Evolutionary conservation across 2,888 invertebrate species (phyloP), one percentile per base, ranked within the genome.

Genomic region (Lithophane leautieri): DNA sequence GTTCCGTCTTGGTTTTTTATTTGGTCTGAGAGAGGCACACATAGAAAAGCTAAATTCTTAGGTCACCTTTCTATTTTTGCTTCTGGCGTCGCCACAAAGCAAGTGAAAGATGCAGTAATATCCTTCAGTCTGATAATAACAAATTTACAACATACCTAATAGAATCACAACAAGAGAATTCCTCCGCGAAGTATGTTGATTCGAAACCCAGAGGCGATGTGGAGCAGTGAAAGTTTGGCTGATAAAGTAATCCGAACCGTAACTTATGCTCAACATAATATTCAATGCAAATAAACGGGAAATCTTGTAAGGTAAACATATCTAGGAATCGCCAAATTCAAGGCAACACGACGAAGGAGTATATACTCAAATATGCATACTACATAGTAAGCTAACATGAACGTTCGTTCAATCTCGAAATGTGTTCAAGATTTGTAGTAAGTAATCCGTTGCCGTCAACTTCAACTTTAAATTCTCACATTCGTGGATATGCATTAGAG

Each of bases 351-450:
- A 44, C 12, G 44, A n/a, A 66, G n/a, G 25, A 61, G 56, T 63
- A 58, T 54, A 12, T 65, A 52, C 6, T 34, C 22, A 76, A 50
- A 62, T 78, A 68, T 54, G 58, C n/a, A 69, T 25, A 70, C 34
- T 14, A 8, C 34, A 34, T 6, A 58, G 25, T 50, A 44, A 66
- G 62, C 73, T 34, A 68, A 78, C 73, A 66, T 62, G 44, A 34
- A 11, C 65, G 65, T 42, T 60, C 77, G 79, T 81, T 81, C 81
- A 75, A 82, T 75, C 69, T 78, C 28, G 16, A 70, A 78, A 75
- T 76, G 71, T 75, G 75, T 69, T 79, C 47, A 69, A 75, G 79
- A 72, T 62, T 54, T 63, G 52, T 19, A 79, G 82, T 72, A 79
- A 79, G 81, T 71, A 81, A 70, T 79, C 58, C 69, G 66, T 75